These are phyloP conservation scores for Seira ritae DNA, from an alignment of 2,888 invertebrate genomes.

Conservation along the genomic window DNA sequence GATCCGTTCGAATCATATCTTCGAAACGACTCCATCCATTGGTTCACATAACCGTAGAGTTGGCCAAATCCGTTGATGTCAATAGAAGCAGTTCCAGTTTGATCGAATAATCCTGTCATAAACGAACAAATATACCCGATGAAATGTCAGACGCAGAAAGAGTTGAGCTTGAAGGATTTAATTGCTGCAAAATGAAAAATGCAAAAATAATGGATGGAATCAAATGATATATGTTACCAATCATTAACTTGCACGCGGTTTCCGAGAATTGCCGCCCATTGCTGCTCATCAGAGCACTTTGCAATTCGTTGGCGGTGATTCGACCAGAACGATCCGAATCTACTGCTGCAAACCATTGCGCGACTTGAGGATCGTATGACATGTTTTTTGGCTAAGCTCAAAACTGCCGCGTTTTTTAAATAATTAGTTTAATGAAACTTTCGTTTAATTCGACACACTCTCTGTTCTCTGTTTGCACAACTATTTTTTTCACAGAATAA, in stretches of 20 bases:
- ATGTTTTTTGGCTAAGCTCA: no score
- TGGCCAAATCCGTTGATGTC: conserved; percentile 85
- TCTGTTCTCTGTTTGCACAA: no score
- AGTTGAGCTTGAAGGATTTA: no score
- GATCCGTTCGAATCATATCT: conserved; percentile 91
- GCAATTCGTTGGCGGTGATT: conserved; percentile 86
- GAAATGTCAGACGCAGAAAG: no score
- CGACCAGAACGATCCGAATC: conserved; percentile 90
- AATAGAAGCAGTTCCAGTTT: conserved; percentile 86
- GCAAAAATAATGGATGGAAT: no score
- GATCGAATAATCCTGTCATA: conserved; percentile 88
- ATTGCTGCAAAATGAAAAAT: no score
- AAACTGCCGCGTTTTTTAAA: no score
- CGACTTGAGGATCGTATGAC: conserved; percentile 81
- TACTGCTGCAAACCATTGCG: conserved; percentile 89
- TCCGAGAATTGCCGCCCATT: conserved; percentile 90
- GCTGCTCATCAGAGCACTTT: conserved; percentile 88
- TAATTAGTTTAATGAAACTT: no score
- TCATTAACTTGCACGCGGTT: conserved; percentile 90
- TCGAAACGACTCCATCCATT: conserved; percentile 90
- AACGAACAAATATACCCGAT: background rate
- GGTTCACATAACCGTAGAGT: conserved; percentile 88
- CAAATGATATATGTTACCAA: conserved; percentile 78
- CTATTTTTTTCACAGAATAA: no score
- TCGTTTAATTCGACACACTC: no score